A percentile compares a stretch with the other conserved stretches of the same genome.
Conservation (phyloP, 2,113 vertebrate genomes). For the Ciconia boyciana region DNA sequence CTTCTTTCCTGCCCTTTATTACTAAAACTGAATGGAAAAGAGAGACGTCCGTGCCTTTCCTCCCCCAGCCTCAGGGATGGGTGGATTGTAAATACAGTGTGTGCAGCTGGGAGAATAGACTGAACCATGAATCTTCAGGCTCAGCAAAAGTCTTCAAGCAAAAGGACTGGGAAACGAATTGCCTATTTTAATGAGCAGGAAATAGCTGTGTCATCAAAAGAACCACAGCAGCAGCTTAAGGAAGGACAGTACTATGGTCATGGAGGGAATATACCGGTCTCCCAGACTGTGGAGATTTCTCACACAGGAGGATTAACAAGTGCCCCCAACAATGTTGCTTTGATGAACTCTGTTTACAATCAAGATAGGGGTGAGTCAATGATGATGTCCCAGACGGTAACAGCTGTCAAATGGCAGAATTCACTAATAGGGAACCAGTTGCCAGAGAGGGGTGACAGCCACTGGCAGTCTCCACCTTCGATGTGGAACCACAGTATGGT, state of each 20-base stretch:
- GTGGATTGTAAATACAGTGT: constrained; percentile 18
- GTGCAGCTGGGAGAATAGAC: background rate
- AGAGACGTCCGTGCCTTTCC: constrained; percentile 1
- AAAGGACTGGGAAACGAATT: constrained; percentile 90
- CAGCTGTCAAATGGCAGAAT: constrained; percentile 80
- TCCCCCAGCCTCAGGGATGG: constrained; percentile 30
- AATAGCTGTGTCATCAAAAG: constrained; percentile 75
- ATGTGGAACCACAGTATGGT: constrained; percentile 84
- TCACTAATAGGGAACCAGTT: constrained; percentile 81
- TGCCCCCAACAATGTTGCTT: constrained; percentile 79
- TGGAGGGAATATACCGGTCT: constrained; percentile 60
- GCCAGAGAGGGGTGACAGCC: constrained; percentile 78
- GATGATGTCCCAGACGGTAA: constrained; percentile 86
- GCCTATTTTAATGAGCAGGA: constrained; percentile 86
- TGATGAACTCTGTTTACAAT: constrained; percentile 87
- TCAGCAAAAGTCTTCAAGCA: constrained; percentile 88
- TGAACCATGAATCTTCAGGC: constrained; percentile 93
- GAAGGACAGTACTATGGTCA: constrained; percentile 84
- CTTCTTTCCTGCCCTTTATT: background rate
- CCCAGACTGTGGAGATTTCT: constrained; percentile 77
- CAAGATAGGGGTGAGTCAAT: constrained; percentile 85
- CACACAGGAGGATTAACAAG: constrained; percentile 67
- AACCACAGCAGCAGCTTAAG: constrained; percentile 77
- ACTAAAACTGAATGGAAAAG: constrained; percentile 19
- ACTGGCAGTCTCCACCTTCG: constrained; percentile 83